Base-by-base conservation (phyloP, 1,140 invertebrate genomes). In the Ceratitis capitata region DNA sequence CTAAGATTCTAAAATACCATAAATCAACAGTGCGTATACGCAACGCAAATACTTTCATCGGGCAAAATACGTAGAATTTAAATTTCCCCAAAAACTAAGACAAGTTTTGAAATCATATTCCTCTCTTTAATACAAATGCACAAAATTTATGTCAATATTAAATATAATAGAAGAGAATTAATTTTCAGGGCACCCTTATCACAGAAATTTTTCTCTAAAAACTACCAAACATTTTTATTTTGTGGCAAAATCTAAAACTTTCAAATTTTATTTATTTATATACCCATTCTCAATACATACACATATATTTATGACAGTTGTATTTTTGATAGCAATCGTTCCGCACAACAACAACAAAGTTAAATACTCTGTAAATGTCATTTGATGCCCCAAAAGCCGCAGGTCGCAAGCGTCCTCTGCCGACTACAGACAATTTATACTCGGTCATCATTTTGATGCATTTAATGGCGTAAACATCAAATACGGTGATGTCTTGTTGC, bases 381-480 rank as follows among this genome's bases (percentile, higher is more conserved):
- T 45, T 23, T 78, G 7, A 1, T 78, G 69, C 16, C n/a, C n/a
- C 42, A 9, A 78, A 14, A 47, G 0, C 19, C 69, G n/a, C 16
- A 78, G 39, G 69, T 78, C 69, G n/a, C n/a, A 78, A 78, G 69
- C 39, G 9, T 45, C 39, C n/a, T 26, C 19, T 23, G 45, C 2
- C 35, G 12, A 1, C 16, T 23, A 78, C 69, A 23, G 0, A 53
- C 51, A 45, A 47, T 45, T 78, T 26, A 78, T 78, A 78, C n/a
- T 78, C 42, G n/a, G n/a, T 10, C n/a, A 78, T 78, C 39, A 45
- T 3, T 45, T n/a, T 42, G 39, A 45, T 26, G 7, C 69, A 9
- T 42, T 78, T 47, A 78, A 78, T 78, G 69, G 42, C 69, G 9
- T 78, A 42, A 45, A 45, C 69, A 78, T 78, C 69, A 78, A 78